phyloP scores from a whole-genome alignment of 2,797 vertebrate species.

The Nannoperca obscura region DNA sequence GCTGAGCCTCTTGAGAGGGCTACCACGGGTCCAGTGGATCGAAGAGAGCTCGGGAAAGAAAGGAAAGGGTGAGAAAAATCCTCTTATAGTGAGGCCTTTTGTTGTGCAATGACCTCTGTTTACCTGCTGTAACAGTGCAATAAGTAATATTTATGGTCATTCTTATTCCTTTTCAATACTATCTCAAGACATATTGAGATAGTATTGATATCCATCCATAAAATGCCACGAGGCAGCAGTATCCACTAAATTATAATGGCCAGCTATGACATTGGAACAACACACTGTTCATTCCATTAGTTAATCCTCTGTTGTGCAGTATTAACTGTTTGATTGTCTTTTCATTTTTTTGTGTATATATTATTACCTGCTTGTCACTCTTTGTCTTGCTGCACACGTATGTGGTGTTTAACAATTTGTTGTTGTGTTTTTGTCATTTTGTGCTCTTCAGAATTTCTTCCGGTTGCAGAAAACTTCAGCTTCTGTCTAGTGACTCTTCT shows the following conservation, averaged over 20 bases:
- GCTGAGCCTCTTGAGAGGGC: conserved; percentile 92
- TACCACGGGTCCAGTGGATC: conserved; percentile 96
- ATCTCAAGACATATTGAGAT: neutral
- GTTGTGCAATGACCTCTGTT: conserved; percentile 37
- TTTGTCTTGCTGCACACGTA: neutral
- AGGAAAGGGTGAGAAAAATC: conserved; percentile 89
- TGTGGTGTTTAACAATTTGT: neutral
- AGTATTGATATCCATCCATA: neutral
- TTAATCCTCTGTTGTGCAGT: neutral
- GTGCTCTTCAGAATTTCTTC: conserved; percentile 88
- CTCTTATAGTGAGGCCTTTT: conserved; percentile 50
- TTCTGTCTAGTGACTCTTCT: conserved; percentile 95
- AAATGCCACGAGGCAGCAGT: neutral
- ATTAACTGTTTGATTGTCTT: neutral
- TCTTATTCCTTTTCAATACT: conserved; percentile 7
- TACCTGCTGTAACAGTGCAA: neutral
- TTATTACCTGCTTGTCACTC: neutral
- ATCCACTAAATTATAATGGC: neutral
- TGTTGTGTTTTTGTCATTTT: conserved; percentile 6
- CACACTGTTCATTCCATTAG: neutral
- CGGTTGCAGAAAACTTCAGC: conserved; percentile 95
- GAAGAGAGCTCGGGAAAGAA: conserved; percentile 94
- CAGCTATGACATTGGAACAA: neutral
- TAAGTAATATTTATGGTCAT: neutral
- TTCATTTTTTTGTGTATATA: neutral